Evolutionary conservation across 2,888 invertebrate genomes (phyloP).

Genomic region (Megamerina dolium): DNA sequence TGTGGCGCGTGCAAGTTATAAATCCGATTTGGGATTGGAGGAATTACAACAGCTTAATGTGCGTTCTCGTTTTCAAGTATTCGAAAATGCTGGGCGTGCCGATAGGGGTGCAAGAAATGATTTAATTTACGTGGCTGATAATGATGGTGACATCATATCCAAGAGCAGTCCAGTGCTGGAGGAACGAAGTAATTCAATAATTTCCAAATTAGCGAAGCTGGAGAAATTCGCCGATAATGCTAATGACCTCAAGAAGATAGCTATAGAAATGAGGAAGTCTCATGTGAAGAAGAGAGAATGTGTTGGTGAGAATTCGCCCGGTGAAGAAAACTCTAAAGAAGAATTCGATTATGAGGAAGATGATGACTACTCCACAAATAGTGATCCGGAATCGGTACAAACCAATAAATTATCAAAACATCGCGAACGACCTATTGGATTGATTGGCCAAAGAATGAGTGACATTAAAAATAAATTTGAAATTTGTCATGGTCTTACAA

Average conservation of each 20-base stretch:
- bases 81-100: constrained; percentile 52
- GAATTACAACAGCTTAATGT: constrained; percentile 77
- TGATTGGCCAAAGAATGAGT: constrained; percentile 65
- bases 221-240: constrained; percentile 58
- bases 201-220: constrained; percentile 76
- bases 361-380: constrained; percentile 42
- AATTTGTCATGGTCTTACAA: constrained; percentile 54
- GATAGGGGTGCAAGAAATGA: constrained; percentile 48
- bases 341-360: constrained; percentile 16
- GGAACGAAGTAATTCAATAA: constrained; percentile 60
- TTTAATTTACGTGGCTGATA: constrained; percentile 22
- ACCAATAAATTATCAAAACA: constrained; percentile 55
- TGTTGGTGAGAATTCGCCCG: constrained; percentile 56
- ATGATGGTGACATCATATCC: constrained; percentile 26
- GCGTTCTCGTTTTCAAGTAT: constrained; percentile 77
- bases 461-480: constrained; percentile 81
- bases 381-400: constrained; percentile 53
- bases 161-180: neutral
- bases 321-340: constrained; percentile 1
- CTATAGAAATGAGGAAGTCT: constrained; percentile 22
- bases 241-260: constrained; percentile 4
- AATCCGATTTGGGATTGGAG: constrained; percentile 77
- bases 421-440: constrained; percentile 71
- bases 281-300: no score
- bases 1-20: constrained; percentile 70